Conservation (phyloP, 2,797 vertebrate species). For the Schizopygopsis malacanthus region DNA sequence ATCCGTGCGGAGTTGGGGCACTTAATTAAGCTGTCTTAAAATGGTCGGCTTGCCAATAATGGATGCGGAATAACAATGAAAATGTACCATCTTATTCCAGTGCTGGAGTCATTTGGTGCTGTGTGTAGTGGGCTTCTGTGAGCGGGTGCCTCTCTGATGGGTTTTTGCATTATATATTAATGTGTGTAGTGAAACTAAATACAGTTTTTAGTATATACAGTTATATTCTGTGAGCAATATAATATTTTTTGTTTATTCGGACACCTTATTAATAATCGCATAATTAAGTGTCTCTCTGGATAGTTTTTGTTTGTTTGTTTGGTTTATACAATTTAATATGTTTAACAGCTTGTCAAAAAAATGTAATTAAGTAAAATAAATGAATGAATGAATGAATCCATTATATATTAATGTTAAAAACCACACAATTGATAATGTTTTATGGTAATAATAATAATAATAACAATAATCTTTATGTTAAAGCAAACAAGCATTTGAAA, state of each 20-base stretch:
- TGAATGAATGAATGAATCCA: too few relatives aligned
- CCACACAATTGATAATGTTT: not conserved
- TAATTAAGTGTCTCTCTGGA: not conserved
- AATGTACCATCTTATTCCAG: constrained; percentile 14
- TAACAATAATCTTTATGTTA: not conserved
- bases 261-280: not conserved
- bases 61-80: constrained; percentile 35
- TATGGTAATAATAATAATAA: not conserved
- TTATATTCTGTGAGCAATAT: too few relatives aligned
- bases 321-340: too few relatives aligned
- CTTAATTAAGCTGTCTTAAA: constrained; percentile 56
- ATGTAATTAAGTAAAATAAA: not conserved
- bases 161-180: not conserved
- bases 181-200: too few relatives aligned
- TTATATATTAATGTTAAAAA: too few relatives aligned
- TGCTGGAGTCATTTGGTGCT: constrained; percentile 21
- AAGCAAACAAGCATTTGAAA: too few relatives aligned
- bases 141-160: not conserved
- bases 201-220: too few relatives aligned
- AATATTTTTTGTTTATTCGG: not conserved
- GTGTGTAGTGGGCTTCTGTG: not conserved
- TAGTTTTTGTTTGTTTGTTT: not conserved
- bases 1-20: constrained; percentile 41
- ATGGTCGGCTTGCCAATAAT: constrained; percentile 47
- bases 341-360: not conserved